phyloP scores from a whole-genome alignment of 2,113 vertebrate species.

The Coregonus clupeaformis region DNA sequence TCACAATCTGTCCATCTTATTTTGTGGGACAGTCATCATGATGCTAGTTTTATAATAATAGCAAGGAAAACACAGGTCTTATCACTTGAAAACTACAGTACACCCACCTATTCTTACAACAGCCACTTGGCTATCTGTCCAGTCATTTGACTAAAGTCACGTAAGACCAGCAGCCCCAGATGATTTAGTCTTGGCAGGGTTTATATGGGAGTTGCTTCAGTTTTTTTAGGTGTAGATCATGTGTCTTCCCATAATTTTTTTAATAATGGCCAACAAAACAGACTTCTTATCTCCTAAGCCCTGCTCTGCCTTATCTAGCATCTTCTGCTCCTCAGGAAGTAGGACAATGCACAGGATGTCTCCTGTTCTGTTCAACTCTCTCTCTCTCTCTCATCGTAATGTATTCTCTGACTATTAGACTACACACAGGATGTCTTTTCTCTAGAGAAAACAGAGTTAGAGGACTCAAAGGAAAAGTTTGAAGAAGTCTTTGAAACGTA shows the following conservation, averaged over 20 bases:
- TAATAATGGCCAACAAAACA: conserved; percentile 48
- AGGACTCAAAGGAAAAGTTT: no score
- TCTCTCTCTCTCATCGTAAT: not conserved
- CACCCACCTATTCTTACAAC: not conserved
- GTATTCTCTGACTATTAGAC: conserved; percentile 21
- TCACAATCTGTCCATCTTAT: conserved; percentile 19
- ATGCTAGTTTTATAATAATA: conserved; percentile 25
- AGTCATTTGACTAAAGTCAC: not conserved
- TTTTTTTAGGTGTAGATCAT: conserved; percentile 49
- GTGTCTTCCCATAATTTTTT: conserved; percentile 39
- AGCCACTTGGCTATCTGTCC: conserved; percentile 7
- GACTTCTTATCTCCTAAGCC: conserved; percentile 58
- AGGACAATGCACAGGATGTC: conserved; percentile 60
- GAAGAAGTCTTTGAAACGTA: conserved; percentile 3
- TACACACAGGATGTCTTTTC: conserved; percentile 35
- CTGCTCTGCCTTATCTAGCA: conserved; percentile 55
- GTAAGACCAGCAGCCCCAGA: conserved; percentile 7
- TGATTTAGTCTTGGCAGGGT: conserved; percentile 46
- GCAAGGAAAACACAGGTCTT: conserved; percentile 5
- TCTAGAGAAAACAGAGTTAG: conserved; percentile 48
- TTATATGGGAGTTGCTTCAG: conserved; percentile 50
- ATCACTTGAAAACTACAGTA: not conserved
- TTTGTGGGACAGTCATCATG: conserved; percentile 14
- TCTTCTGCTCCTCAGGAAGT: conserved; percentile 42
- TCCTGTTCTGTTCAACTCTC: conserved; percentile 18